phyloP scores from a whole-genome alignment of 2,113 vertebrate species.

The Hypocryptadius cinnamomeus region DNA sequence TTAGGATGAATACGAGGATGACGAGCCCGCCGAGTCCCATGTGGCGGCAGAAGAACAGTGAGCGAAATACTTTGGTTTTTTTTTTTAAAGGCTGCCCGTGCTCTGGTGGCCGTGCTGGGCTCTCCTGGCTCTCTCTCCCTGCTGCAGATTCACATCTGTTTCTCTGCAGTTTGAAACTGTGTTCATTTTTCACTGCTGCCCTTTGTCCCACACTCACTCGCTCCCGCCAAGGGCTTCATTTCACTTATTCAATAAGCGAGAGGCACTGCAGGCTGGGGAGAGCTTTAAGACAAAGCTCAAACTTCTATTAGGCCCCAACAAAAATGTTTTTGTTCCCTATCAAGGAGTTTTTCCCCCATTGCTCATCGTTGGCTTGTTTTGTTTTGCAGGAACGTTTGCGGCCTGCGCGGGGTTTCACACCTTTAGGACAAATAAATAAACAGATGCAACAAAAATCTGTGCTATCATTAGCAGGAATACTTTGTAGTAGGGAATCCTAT shows the following conservation, averaged over 20 bases:
- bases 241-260: conserved; percentile 68
- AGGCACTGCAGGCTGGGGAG: conserved; percentile 50
- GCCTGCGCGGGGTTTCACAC: not conserved
- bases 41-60: not conserved
- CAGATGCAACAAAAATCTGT: not conserved
- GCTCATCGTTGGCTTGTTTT: not conserved
- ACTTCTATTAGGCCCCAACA: conserved; percentile 36
- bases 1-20: not conserved
- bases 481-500: not conserved
- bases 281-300: conserved; percentile 57
- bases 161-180: conserved; percentile 56
- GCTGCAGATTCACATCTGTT: conserved; percentile 67
- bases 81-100: not conserved
- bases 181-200: conserved; percentile 66
- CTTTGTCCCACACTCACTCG: conserved; percentile 58
- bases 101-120: not conserved
- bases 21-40: not conserved
- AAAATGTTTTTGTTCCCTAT: conserved; percentile 46
- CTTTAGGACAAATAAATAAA: not conserved
- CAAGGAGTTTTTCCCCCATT: not conserved
- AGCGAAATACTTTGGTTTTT: not conserved
- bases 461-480: not conserved
- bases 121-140: conserved; percentile 11
- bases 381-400: not conserved
- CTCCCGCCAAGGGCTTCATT: conserved; percentile 61